These are phyloP conservation scores for Andrena praecox DNA, from an alignment of 2,888 invertebrate species.

Conservation along the genomic window DNA sequence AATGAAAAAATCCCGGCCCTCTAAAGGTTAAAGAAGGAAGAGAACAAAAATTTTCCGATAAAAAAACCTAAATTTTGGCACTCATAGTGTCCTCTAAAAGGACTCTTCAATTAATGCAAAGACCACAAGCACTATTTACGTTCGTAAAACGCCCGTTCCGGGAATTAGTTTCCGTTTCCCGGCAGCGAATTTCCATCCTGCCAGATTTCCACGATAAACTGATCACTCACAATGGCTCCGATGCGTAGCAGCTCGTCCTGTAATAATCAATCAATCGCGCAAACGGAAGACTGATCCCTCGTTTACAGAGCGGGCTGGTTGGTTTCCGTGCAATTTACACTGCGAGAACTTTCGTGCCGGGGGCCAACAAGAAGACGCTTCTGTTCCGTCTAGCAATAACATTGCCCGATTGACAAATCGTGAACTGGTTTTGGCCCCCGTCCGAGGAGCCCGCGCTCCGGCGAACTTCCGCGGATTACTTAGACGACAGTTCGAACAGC, in stretches of 20 bases:
- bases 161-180: not conserved
- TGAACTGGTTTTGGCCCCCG: conserved; percentile 45
- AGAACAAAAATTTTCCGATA: too few species aligned
- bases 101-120: not conserved
- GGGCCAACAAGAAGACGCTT: conserved; percentile 32
- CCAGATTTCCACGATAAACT: not conserved
- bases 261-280: conserved; percentile 10
- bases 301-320: not conserved
- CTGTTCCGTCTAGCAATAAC: conserved; percentile 27
- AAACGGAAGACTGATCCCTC: not conserved
- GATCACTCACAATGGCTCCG: not conserved
- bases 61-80: too few species aligned
- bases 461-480: conserved; percentile 63
- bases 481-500: conserved; percentile 61
- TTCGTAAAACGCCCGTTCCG: not conserved
- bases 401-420: conserved; percentile 54
- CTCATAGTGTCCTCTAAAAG: not conserved
- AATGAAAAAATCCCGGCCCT: too few species aligned
- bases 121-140: not conserved
- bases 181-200: not conserved
- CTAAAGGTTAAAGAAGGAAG: too few species aligned
- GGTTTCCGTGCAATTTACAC: conserved; percentile 31
- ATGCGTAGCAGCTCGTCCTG: not conserved
- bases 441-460: not conserved
- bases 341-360: conserved; percentile 22